Conservation (phyloP, 2,888 invertebrate species). For the Dryomyza anilis region DNA sequence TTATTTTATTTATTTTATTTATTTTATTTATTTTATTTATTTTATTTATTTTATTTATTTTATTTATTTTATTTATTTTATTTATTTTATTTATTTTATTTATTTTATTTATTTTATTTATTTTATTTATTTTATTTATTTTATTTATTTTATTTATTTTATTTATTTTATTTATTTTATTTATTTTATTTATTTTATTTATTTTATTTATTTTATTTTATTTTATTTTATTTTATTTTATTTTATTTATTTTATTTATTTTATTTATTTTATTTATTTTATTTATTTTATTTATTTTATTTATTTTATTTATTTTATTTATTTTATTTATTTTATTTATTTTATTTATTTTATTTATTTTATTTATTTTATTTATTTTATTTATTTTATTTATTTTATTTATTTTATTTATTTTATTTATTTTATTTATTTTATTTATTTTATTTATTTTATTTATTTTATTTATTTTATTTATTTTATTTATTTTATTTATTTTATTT, state of each 20-base stretch:
- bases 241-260: not conserved
- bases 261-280: not conserved
- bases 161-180: not conserved
- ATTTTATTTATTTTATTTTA: not conserved
- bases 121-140: not conserved
- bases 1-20: not conserved
- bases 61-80: not conserved
- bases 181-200: not conserved
- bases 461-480: not conserved
- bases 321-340: not conserved
- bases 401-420: not conserved
- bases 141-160: not conserved
- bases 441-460: not conserved
- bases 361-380: not conserved
- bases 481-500: not conserved
- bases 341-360: not conserved
- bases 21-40: not conserved
- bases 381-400: not conserved
- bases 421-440: not conserved
- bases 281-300: not conserved
- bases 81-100: not conserved
- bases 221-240: not conserved
- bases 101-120: not conserved
- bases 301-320: not conserved
- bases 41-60: not conserved